Evolutionary conservation across 2,888 invertebrate genomes (phyloP).

Genomic region (Acanthopleura granulata): DNA sequence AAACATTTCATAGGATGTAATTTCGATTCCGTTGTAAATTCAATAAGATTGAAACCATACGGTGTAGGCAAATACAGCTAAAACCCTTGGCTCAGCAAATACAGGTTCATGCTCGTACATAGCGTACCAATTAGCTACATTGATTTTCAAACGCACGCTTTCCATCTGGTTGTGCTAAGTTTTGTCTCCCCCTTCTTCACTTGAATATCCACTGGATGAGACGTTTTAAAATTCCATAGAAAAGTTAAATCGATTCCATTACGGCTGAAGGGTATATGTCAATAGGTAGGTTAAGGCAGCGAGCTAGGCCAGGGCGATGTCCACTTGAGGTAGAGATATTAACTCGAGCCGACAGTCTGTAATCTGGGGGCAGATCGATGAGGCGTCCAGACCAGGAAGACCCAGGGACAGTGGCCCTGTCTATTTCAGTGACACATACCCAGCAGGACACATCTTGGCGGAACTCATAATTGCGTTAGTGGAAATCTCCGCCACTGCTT

Average conservation of each 20-base stretch:
- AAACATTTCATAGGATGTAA: constrained; percentile 7
- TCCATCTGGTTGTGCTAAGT: neutral
- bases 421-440: constrained; percentile 1
- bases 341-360: neutral
- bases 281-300: neutral
- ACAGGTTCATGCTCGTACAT: constrained; percentile 1
- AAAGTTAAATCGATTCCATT: constrained; percentile 10
- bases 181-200: too few species aligned
- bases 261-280: neutral
- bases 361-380: neutral
- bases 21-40: constrained; percentile 5
- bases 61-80: neutral
- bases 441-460: neutral
- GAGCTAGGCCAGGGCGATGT: neutral
- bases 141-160: neutral
- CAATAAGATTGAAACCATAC: too few species aligned
- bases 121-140: neutral
- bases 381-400: neutral
- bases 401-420: neutral
- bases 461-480: neutral
- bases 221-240: constrained; percentile 5
- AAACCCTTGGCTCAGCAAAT: neutral
- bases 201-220: too few species aligned
- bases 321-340: neutral
- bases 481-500: neutral